phyloP scores from a whole-genome alignment of 2,797 vertebrate species.

The Benthosema pterotum region DNA sequence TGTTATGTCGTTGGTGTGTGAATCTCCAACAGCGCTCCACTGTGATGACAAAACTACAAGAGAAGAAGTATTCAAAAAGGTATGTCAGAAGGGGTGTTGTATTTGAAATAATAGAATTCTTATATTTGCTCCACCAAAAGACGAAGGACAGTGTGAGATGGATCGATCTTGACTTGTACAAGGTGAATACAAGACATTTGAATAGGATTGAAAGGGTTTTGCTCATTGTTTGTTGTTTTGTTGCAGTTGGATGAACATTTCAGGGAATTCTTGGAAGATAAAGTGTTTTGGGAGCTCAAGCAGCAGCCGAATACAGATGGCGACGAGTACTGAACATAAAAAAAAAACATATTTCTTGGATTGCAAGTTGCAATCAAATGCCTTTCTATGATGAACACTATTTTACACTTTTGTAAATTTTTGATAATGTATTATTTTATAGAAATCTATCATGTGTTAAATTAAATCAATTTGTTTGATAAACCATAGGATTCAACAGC shows the following conservation, averaged over 20 bases:
- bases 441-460: no score
- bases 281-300: background rate
- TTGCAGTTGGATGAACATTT: slow-evolving; percentile 26
- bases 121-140: no score
- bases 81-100: slow-evolving; percentile 21
- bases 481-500: no score
- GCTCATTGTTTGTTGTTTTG: slow-evolving; percentile 19
- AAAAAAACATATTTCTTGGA: no score
- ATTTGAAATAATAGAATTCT: background rate
- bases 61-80: fast-evolving
- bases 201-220: background rate
- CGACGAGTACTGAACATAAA: no score
- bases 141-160: no score
- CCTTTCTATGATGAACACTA: no score
- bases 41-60: fast-evolving
- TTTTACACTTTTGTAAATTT: no score
- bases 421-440: no score
- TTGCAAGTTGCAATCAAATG: no score
- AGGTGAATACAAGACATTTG: background rate
- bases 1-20: slow-evolving; percentile 64
- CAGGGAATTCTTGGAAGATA: fast-evolving
- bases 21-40: fast-evolving
- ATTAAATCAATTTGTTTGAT: no score
- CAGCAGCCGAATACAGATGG: background rate
- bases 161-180: background rate